Conservation (phyloP, 2,888 invertebrate species). For the Mellilla xanthometata region DNA sequence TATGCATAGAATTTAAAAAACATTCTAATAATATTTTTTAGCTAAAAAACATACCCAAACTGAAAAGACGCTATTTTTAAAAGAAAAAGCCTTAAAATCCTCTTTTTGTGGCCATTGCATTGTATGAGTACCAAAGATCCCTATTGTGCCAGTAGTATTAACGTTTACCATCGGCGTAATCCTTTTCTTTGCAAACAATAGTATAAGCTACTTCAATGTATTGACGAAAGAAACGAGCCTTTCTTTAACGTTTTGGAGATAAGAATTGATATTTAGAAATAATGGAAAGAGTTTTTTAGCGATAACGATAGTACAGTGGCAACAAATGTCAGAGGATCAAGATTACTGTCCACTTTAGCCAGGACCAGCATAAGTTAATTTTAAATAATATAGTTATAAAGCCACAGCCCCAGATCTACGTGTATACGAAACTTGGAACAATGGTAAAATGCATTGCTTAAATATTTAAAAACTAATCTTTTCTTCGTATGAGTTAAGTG, state of each 20-base stretch:
- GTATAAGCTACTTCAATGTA: conserved; percentile 45
- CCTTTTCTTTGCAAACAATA: conserved; percentile 52
- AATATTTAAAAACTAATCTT: no score
- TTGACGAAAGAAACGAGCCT: conserved; percentile 25
- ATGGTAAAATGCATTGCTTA: no score
- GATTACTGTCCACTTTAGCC: no score
- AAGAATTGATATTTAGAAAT: conserved; percentile 5
- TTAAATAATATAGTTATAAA: no score
- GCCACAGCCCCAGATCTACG: no score
- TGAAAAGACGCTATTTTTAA: not conserved
- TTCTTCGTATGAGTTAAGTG: no score
- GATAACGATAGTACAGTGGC: not conserved
- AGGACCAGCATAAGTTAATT: no score
- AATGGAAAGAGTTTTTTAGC: conserved; percentile 3
- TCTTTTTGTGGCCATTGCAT: conserved; percentile 2
- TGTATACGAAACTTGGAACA: no score
- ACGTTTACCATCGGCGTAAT: conserved; percentile 35
- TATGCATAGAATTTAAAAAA: no score
- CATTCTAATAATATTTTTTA: not conserved
- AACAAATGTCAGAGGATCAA: not conserved
- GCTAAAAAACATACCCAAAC: not conserved
- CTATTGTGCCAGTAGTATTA: conserved; percentile 19
- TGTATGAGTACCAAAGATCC: conserved; percentile 9
- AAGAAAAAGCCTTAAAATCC: not conserved
- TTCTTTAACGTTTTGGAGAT: conserved; percentile 7